Base-by-base conservation (phyloP, 2,888 invertebrate genomes). In the Dasypogon diadema region DNA sequence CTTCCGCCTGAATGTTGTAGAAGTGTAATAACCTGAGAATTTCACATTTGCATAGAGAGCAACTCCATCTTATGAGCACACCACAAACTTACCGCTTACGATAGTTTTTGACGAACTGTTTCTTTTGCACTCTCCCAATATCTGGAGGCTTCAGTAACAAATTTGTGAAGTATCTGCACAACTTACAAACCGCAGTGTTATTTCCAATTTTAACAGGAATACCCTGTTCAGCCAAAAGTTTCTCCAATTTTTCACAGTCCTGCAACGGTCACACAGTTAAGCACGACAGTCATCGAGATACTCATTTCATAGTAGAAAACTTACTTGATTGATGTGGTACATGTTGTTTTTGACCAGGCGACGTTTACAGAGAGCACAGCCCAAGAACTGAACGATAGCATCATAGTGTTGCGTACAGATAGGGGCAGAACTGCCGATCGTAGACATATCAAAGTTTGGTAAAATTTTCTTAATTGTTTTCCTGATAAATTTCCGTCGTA, bases 111-210 rank as follows among this genome's bases (percentile, higher is more conserved):
- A 85, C 84, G 56, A 86, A 87, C 58, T 84, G 84, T 0, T 83
- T 81, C 75, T 86, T 85, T 80, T 87, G 87, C 79, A 81, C 85
- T 82, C 82, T 88, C 82, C 83, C 83, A 82, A 82, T 82, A 77
- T 89, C 89, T 0, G 88, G 88, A 1, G 89, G 91, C 77, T 93
- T 91, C 80, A 92, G 88, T 76, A 93, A 87, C 70, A 94, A 84
- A 77, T 92, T 90, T 80, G 92, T 91, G 85, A 92, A 95, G 84
- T 93, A 92, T 75, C 93, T 91, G 81, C 95, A 95, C 22, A 92
- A 86, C 86, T 94, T 95, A 86, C 95, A 95, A 54, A 95, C 90
- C 68, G 93, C 92, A 0, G 92, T 91, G 77, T 92, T 91, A 80
- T 91, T 83, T 1, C 87, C 84, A 81, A 95, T 87, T 80, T 88